phyloP scores from a whole-genome alignment of 2,797 vertebrate genomes.

The Gouania willdenowi region DNA sequence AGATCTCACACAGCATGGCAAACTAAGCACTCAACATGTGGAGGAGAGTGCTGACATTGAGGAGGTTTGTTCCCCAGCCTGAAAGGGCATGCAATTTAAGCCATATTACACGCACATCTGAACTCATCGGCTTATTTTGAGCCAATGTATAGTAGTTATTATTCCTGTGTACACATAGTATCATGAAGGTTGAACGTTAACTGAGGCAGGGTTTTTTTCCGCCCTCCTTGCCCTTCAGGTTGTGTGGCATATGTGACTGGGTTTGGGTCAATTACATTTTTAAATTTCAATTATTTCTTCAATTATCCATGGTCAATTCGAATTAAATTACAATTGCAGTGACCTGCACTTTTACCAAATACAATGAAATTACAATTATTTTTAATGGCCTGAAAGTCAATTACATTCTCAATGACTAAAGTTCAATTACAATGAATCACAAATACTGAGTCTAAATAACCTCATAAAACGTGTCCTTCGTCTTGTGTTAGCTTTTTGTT shows the following conservation, averaged over 20 bases:
- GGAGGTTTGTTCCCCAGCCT: conserved; percentile 52
- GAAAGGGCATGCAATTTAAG: conserved; percentile 69
- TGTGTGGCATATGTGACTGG: conserved; percentile 29
- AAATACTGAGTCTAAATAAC: too few species aligned
- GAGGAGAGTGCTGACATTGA: conserved; percentile 65
- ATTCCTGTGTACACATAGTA: conserved; percentile 33
- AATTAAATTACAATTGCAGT: too few species aligned
- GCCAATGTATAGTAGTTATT: conserved; percentile 60
- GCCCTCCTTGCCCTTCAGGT: conserved; percentile 46
- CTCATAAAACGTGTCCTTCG: too few species aligned
- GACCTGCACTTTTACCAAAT: too few species aligned
- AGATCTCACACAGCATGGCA: conserved; percentile 72
- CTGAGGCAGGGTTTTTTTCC: conserved; percentile 7
- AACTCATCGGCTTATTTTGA: conserved; percentile 56
- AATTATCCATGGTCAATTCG: too few species aligned
- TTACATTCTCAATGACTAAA: too few species aligned
- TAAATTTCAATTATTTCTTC: too few species aligned
- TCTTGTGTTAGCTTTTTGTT: too few species aligned
- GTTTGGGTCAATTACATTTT: too few species aligned
- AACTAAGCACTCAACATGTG: conserved; percentile 72
- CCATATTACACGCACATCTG: conserved; percentile 57
- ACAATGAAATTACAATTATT: too few species aligned
- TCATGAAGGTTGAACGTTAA: conserved; percentile 31
- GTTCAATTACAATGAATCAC: too few species aligned
- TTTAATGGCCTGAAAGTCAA: too few species aligned